A percentile compares a stretch with the other conserved stretches of the same genome.
Conservation (phyloP, 2,113 vertebrate genomes). For the Manacus vitellinus region DNA sequence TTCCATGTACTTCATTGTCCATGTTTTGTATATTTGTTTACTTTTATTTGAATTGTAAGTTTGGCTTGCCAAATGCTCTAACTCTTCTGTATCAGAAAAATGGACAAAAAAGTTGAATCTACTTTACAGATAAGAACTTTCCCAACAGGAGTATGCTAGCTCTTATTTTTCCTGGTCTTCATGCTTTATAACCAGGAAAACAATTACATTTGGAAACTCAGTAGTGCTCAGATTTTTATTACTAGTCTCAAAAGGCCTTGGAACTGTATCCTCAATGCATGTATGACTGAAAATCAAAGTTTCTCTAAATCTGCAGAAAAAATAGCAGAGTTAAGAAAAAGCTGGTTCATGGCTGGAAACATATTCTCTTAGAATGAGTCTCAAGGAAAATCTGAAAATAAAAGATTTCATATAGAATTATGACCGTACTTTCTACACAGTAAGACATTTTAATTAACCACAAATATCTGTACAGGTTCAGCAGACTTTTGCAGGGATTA, state of each 20-base stretch:
- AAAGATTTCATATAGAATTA: neutral
- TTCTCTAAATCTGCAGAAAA: neutral
- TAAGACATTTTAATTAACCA: neutral
- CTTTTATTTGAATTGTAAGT: neutral
- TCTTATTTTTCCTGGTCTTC: neutral
- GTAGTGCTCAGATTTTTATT: neutral
- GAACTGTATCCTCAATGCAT: neutral
- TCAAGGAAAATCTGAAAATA: neutral
- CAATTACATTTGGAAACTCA: neutral
- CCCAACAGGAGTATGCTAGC: too few species aligned
- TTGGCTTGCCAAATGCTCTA: neutral
- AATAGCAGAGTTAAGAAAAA: neutral
- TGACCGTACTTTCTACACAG: neutral
- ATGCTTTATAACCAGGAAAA: neutral
- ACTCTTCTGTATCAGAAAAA: neutral
- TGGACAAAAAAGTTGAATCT: neutral
- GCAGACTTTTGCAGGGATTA: neutral
- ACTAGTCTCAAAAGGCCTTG: neutral
- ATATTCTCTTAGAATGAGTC: neutral
- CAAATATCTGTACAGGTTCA: neutral
- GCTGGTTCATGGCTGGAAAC: neutral
- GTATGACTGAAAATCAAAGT: accelerated
- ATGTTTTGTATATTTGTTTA: neutral
- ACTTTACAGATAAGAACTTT: neutral
- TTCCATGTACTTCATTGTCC: neutral